A percentile compares a stretch with the other conserved stretches of the same genome.
Conservation (phyloP, 2,113 vertebrate genomes). For the Ailuropoda melanoleuca region DNA sequence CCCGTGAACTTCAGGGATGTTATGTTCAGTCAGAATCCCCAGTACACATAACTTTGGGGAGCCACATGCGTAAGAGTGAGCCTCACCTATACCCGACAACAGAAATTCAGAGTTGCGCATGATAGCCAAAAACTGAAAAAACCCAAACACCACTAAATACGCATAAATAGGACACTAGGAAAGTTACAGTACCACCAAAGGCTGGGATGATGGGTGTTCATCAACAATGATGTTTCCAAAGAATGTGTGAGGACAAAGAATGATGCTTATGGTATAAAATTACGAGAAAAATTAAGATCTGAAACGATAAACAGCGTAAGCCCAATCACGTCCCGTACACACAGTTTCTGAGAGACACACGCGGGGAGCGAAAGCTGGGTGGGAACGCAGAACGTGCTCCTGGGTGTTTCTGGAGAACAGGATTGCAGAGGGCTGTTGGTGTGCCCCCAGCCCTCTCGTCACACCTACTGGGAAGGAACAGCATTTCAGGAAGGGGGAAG, state of each 20-base stretch:
- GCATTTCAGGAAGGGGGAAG: background rate
- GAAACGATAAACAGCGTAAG: accelerated
- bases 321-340: accelerated
- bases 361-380: accelerated
- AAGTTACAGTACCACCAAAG: accelerated
- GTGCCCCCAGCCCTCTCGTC: accelerated
- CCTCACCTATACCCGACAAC: accelerated
- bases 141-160: accelerated
- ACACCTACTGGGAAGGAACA: accelerated
- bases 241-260: background rate
- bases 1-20: background rate
- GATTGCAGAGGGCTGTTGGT: accelerated
- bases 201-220: accelerated
- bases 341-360: background rate
- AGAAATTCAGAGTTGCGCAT: accelerated
- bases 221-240: background rate
- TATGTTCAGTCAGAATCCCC: background rate
- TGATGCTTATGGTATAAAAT: accelerated
- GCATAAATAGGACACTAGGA: background rate
- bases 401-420: accelerated
- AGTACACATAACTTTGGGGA: accelerated
- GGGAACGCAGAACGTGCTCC: accelerated
- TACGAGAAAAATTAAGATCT: background rate
- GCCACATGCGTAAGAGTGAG: accelerated
- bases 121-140: accelerated